Evolutionary conservation across 2,888 invertebrate genomes (phyloP).

Genomic region (Apoderus coryli): DNA sequence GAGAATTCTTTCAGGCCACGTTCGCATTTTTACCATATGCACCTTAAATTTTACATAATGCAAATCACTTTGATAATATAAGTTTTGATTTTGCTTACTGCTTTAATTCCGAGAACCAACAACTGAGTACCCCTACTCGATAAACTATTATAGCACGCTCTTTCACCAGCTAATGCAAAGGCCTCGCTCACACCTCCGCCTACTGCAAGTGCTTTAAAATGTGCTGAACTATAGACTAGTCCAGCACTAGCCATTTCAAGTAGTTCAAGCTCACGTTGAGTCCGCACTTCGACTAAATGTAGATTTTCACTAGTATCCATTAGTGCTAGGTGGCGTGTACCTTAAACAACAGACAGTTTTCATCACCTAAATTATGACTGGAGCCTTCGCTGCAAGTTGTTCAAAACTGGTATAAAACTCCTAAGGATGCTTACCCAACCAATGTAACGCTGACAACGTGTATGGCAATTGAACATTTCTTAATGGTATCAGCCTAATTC

Average conservation of each 20-base stretch:
- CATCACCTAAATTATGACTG: no score
- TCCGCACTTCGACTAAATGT: constrained; percentile 77
- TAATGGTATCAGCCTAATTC: constrained; percentile 43
- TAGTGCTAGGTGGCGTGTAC: constrained; percentile 67
- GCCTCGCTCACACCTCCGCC: constrained; percentile 85
- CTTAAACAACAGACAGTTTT: constrained; percentile 23
- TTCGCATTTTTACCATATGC: constrained; percentile 43
- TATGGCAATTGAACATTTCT: constrained; percentile 56
- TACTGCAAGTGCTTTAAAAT: constrained; percentile 83
- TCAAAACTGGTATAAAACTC: no score
- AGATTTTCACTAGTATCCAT: constrained; percentile 77
- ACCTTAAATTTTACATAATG: constrained; percentile 22
- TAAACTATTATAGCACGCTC: constrained; percentile 62
- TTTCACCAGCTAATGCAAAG: constrained; percentile 56
- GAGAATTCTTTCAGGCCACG: constrained; percentile 51
- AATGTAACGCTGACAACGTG: constrained; percentile 60
- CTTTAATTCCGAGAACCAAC: constrained; percentile 52
- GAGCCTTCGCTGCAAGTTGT: no score
- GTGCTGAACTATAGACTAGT: constrained; percentile 75
- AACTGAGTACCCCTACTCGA: constrained; percentile 53
- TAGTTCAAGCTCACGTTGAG: constrained; percentile 72
- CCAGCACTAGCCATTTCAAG: constrained; percentile 68
- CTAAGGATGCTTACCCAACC: constrained; percentile 46
- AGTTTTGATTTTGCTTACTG: constrained; percentile 25
- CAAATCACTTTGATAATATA: not conserved